Conservation (phyloP, 2,797 vertebrate genomes). For the Pyrocephalus nanus region DNA sequence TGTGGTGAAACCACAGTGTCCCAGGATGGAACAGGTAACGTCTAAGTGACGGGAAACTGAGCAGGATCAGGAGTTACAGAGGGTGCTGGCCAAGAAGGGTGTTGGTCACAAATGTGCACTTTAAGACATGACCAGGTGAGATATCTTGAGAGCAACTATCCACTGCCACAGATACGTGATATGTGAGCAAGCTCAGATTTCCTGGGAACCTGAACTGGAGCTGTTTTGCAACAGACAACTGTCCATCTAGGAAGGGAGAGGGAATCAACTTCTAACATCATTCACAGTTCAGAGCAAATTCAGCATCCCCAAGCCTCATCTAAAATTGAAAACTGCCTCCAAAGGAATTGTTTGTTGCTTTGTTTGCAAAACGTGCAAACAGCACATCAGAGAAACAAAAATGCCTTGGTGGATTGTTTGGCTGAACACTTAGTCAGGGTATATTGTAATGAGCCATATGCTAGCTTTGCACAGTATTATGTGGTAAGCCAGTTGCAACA, state of each 20-base stretch:
- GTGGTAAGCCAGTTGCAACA: slow-evolving; percentile 23
- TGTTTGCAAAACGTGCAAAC: slow-evolving; percentile 66
- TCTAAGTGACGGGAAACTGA: background rate
- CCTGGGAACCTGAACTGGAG: background rate
- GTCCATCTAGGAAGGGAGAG: background rate
- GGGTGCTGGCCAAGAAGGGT: background rate
- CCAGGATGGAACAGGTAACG: background rate
- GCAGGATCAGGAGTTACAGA: background rate
- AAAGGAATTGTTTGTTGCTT: slow-evolving; percentile 62
- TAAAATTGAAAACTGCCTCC: slow-evolving; percentile 54
- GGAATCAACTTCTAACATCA: background rate
- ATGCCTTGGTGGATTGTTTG: slow-evolving; percentile 58
- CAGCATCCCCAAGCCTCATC: slow-evolving; percentile 8
- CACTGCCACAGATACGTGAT: background rate
- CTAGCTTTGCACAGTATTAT: slow-evolving; percentile 47
- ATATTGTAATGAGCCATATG: slow-evolving; percentile 70
- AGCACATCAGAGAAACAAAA: slow-evolving; percentile 66
- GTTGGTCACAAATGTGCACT: background rate
- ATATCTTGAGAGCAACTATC: background rate
- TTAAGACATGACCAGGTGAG: background rate
- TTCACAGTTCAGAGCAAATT: slow-evolving; percentile 4
- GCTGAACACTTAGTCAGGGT: slow-evolving; percentile 54
- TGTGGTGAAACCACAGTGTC: background rate
- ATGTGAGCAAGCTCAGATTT: background rate
- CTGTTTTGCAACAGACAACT: background rate